A percentile compares a stretch with the other conserved stretches of the same genome.
Evolutionary conservation across 2,113 vertebrate genomes (phyloP).

Genomic region (Lepisosteus osseus): DNA sequence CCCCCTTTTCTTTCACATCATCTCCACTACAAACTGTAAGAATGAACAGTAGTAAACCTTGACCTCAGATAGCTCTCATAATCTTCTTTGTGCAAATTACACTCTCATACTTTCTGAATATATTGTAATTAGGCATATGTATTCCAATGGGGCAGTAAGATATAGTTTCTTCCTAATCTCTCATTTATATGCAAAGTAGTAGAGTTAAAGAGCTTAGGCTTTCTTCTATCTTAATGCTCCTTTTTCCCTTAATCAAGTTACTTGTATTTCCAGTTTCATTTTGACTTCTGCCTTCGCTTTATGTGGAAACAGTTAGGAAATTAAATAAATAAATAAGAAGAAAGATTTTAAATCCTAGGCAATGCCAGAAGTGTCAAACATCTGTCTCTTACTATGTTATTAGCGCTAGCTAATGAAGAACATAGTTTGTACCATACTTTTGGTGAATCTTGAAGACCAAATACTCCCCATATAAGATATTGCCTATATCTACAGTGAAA

Average conservation of each 20-base stretch:
- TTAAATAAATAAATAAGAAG: not conserved
- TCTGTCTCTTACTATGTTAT: too few relatives aligned
- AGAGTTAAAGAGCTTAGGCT: conserved; percentile 65
- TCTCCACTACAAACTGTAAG: conserved; percentile 46
- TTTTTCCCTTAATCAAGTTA: conserved; percentile 45
- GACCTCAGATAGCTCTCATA: conserved; percentile 68
- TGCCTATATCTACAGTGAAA: too few relatives aligned
- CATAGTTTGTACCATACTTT: too few relatives aligned
- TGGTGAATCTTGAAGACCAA: too few relatives aligned
- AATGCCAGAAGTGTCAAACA: not conserved
- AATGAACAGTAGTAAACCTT: conserved; percentile 55
- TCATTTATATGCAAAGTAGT: conserved; percentile 77
- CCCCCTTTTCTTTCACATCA: conserved; percentile 42
- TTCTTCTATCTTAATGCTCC: conserved; percentile 60
- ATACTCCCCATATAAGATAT: too few relatives aligned
- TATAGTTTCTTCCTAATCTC: conserved; percentile 74
- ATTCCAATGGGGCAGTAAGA: conserved; percentile 69
- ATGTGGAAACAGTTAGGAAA: not conserved
- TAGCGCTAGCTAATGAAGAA: too few relatives aligned
- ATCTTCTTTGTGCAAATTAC: conserved; percentile 78
- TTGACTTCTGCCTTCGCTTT: not conserved
- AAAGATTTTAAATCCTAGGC: not conserved
- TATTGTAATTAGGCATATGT: conserved; percentile 79
- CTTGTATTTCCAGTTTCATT: conserved; percentile 9
- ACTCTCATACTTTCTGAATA: conserved; percentile 71